phyloP scores from a whole-genome alignment of 2,113 vertebrate species.

The Oceanites oceanicus region DNA sequence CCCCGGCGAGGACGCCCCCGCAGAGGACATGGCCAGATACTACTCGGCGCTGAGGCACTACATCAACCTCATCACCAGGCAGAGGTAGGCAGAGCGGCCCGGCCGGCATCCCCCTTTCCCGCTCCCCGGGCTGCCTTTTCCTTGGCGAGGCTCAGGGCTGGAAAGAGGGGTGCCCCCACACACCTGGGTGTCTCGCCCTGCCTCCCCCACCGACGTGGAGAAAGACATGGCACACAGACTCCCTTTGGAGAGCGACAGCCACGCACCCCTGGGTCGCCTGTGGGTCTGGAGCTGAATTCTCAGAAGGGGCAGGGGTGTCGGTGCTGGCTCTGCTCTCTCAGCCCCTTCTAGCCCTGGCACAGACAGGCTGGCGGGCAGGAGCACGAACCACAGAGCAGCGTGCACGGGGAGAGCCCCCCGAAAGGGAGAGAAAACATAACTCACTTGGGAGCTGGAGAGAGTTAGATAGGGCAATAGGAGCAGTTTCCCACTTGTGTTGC shows the following conservation, averaged over 20 bases:
- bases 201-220: background rate
- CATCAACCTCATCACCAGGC: constrained; percentile 98
- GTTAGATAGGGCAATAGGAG: background rate
- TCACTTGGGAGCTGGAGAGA: background rate
- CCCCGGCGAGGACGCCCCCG: constrained; percentile 91
- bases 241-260: background rate
- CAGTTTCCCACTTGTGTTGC: background rate
- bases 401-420: accelerated
- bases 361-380: background rate
- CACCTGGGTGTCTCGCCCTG: background rate
- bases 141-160: background rate
- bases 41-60: constrained; percentile 97
- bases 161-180: background rate
- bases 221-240: background rate
- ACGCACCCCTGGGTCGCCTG: accelerated
- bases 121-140: background rate
- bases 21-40: constrained; percentile 96
- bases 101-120: background rate
- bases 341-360: background rate
- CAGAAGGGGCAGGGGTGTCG: background rate
- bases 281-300: background rate
- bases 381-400: accelerated
- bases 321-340: background rate
- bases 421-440: background rate
- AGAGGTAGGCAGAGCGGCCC: constrained; percentile 81